Evolutionary conservation across 1,140 invertebrate genomes (phyloP).

Genomic region (Phortica variegata): DNA sequence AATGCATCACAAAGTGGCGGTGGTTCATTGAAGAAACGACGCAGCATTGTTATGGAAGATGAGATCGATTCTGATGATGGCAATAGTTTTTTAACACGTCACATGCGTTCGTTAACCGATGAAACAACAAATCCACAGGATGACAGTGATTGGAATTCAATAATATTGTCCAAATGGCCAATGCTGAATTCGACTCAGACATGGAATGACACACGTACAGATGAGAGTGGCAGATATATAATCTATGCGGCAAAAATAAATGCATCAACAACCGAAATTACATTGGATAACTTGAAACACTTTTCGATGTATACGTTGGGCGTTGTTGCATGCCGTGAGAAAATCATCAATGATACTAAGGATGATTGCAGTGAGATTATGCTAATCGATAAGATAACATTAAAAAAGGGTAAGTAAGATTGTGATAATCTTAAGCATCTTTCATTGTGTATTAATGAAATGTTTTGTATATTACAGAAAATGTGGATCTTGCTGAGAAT

Average conservation of each 20-base stretch:
- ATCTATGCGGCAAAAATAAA: slow-evolving; percentile 18
- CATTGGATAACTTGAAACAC: slow-evolving; percentile 68
- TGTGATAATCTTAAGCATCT: not conserved
- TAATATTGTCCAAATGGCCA: not conserved
- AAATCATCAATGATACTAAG: slow-evolving; percentile 16
- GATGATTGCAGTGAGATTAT: slow-evolving; percentile 26
- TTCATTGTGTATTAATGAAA: too few species aligned
- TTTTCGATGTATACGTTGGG: slow-evolving; percentile 72
- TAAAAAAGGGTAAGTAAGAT: slow-evolving; percentile 29
- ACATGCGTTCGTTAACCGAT: slow-evolving; percentile 23
- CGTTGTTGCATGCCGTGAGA: slow-evolving; percentile 71
- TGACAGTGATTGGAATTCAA: not conserved
- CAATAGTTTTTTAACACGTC: slow-evolving; percentile 31
- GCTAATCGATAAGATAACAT: slow-evolving; percentile 23
- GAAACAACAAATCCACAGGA: not conserved
- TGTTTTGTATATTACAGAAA: slow-evolving; percentile 15
- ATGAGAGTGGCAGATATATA: slow-evolving; percentile 16
- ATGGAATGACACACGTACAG: slow-evolving; percentile 19
- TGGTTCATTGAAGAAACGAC: not conserved
- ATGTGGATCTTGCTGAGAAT: slow-evolving; percentile 24
- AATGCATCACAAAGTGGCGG: slow-evolving; percentile 6
- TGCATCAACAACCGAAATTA: slow-evolving; percentile 52
- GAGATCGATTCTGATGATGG: too few species aligned
- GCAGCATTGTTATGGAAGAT: slow-evolving; percentile 4
- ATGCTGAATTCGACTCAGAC: not conserved